Evolutionary conservation across 2,797 vertebrate species (phyloP).

Genomic region (Pagetopsis macropterus): DNA sequence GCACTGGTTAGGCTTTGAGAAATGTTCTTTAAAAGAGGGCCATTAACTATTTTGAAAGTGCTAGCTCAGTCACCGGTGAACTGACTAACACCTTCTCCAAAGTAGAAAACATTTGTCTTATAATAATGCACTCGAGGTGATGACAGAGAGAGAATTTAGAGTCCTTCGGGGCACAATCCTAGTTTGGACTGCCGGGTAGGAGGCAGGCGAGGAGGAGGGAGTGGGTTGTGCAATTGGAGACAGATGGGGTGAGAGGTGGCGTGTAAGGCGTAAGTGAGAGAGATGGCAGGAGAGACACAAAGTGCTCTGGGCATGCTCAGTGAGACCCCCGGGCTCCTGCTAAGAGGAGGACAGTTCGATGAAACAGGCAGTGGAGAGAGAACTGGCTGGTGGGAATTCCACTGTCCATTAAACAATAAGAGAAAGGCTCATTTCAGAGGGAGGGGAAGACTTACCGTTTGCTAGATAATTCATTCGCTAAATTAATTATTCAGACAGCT

Average conservation of each 20-base stretch:
- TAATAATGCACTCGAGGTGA: constrained; percentile 46
- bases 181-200: constrained; percentile 55
- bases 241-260: constrained; percentile 79
- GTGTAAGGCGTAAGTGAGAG: constrained; percentile 76
- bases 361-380: constrained; percentile 33
- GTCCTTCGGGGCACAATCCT: constrained; percentile 47
- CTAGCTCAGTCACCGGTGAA: constrained; percentile 1
- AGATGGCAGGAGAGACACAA: constrained; percentile 66
- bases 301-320: constrained; percentile 75
- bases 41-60: background rate
- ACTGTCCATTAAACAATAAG: constrained; percentile 83
- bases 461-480: constrained; percentile 84
- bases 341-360: constrained; percentile 43
- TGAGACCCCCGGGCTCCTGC: constrained; percentile 50
- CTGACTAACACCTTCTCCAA: constrained; percentile 38
- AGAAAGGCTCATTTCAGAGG: constrained; percentile 76
- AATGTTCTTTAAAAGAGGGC: background rate
- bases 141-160: constrained; percentile 49
- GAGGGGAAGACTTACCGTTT: constrained; percentile 74
- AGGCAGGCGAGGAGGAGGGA: constrained; percentile 37
- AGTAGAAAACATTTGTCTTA: constrained; percentile 31
- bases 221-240: constrained; percentile 65
- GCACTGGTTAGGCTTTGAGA: background rate
- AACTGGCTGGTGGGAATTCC: constrained; percentile 76
- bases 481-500: constrained; percentile 89